Base-by-base conservation (phyloP, 2,113 vertebrate species). In the Callipepla squamata region DNA sequence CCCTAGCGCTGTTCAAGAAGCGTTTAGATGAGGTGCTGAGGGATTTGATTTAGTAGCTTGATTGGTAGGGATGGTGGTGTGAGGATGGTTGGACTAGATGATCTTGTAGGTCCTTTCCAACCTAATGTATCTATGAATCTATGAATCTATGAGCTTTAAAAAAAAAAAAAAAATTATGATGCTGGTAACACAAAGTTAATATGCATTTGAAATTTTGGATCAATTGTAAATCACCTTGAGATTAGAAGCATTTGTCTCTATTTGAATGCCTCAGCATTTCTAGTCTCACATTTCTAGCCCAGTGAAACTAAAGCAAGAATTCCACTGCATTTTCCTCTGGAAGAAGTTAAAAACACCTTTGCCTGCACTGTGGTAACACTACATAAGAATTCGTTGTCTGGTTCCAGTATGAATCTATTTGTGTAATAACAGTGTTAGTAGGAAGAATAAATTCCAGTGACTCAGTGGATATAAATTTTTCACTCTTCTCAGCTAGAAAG, bases 291-390 rank as follows among this genome's bases (percentile, higher is more conserved):
- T 10, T 28, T 59, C 84, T 66, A 59, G 9, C 32, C 32, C 19
- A 73, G 15, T 18, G 13, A 74, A 62, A 55, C 26, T 57, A 40
- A 57, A 84, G 10, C 26, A 67, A 59, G 21, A 42, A 68, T 61
- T 12, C 2, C 2, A 0, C 20, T 3, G 11, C 62, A 4, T 42
- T 63, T 30, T 1, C 6, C 3, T 9, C 12, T 26, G 14, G 32
- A 74, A 74, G 66, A 70, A 36, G 25, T 42, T 42, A 57, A 57
- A 81, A 58, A 3, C 11, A 34, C 8, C 13, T 81, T 8, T 23
- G 57, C 15, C 8, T n/a, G 7, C 4, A 38, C 21, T 51, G 28
- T 53, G 17, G 6, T 50, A 40, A 34, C 13, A 59, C 18, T 28
- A 30, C 4, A 9, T 51, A 58, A 63, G 50, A 81, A 38, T 19